phyloP scores from a whole-genome alignment of 1,140 invertebrate species.

The Steinernema khuongi region DNA sequence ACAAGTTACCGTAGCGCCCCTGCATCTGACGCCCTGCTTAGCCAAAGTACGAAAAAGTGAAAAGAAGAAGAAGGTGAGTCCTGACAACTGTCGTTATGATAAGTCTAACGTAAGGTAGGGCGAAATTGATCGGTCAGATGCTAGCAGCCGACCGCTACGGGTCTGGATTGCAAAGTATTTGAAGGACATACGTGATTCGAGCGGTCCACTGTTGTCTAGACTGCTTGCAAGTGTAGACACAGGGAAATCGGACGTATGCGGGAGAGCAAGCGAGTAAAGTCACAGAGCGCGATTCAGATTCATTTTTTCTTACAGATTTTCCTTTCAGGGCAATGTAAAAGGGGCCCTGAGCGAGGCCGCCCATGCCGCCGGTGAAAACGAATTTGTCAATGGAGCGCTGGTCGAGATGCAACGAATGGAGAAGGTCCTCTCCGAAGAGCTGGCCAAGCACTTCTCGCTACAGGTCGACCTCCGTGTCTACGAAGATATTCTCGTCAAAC shows the following conservation, averaged over 20 bases:
- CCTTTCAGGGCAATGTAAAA: not conserved
- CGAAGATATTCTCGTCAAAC: conserved; percentile 47
- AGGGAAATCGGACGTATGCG: no score
- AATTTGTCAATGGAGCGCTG: conserved; percentile 25
- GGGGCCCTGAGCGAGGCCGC: not conserved
- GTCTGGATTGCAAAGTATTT: no score
- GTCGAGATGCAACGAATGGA: conserved; percentile 41
- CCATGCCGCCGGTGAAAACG: conserved; percentile 19
- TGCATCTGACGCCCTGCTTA: not conserved
- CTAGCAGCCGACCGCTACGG: no score
- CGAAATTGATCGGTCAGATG: no score
- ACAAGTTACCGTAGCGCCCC: not conserved
- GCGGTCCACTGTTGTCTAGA: no score
- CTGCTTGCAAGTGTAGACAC: no score
- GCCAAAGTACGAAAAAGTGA: conserved; percentile 20
- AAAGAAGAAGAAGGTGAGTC: conserved; percentile 27
- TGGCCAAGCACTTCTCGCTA: conserved; percentile 45
- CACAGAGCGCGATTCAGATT: no score
- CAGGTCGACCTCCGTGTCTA: conserved; percentile 43
- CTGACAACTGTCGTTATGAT: no score
- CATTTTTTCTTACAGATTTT: not conserved
- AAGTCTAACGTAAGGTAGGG: no score
- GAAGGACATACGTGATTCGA: no score
- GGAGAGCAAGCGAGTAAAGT: no score
- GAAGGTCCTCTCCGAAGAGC: conserved; percentile 38